A percentile compares a stretch with the other conserved stretches of the same genome.
These are phyloP conservation scores for Pristionchus arcanus DNA, from an alignment of 2,888 invertebrate genomes.

Conservation along the genomic window DNA sequence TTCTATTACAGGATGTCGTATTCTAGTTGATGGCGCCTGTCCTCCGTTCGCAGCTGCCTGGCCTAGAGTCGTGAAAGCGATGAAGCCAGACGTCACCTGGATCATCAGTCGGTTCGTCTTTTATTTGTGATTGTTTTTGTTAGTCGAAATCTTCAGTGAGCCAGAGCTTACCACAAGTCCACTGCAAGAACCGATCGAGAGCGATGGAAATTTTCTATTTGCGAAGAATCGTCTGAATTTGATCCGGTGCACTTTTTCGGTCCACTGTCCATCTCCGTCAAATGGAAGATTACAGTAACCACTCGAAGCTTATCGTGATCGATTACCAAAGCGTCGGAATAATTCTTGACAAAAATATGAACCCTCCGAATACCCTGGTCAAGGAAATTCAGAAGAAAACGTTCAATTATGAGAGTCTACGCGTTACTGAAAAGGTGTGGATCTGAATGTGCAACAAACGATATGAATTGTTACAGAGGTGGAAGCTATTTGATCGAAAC, in stretches of 20 bases:
- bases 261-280: not conserved
- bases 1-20: not conserved
- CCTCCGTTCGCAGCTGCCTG: not conserved
- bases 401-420: not conserved
- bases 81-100: slow-evolving; percentile 34
- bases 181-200: not conserved
- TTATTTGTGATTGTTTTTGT: not conserved
- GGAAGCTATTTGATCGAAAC: slow-evolving; percentile 29
- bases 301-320: not conserved
- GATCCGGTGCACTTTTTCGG: not conserved
- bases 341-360: not conserved
- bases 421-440: not conserved
- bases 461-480: not conserved
- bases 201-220: not conserved
- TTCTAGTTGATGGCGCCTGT: not conserved
- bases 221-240: not conserved
- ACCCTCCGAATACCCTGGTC: not conserved
- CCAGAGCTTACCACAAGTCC: not conserved
- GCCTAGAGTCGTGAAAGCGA: not conserved
- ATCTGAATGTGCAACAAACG: not conserved
- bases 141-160: not conserved
- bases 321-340: slow-evolving; percentile 4
- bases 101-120: not conserved
- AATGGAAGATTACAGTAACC: not conserved
- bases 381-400: not conserved